phyloP scores from a whole-genome alignment of 2,888 invertebrate genomes.

The Diplolepis rosae region DNA sequence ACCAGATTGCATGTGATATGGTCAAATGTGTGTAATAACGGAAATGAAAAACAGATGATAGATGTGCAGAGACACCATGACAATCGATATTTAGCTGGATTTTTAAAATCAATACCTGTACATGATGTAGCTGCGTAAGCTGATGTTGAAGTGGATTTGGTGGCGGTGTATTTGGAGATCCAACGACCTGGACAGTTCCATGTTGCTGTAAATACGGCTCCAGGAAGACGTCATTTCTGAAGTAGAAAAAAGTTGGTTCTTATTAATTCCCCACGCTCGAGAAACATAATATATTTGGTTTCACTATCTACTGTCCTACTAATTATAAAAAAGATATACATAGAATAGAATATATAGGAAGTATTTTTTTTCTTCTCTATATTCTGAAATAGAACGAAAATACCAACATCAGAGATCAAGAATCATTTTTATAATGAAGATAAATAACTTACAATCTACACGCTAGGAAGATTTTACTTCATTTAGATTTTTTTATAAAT shows the following conservation, averaged over 20 bases:
- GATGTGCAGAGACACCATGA: background rate
- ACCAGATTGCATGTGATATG: constrained; percentile 23
- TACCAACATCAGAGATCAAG: too few relatives aligned
- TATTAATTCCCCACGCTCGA: constrained; percentile 23
- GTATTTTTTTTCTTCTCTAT: too few relatives aligned
- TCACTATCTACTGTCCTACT: background rate
- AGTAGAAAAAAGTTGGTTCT: constrained; percentile 21
- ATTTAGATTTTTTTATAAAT: too few relatives aligned
- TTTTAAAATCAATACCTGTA: constrained; percentile 62
- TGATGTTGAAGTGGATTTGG: constrained; percentile 73
- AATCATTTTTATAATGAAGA: too few relatives aligned
- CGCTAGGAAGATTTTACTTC: too few relatives aligned
- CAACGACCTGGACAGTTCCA: constrained; percentile 69
- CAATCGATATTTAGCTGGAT: background rate
- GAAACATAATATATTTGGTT: background rate
- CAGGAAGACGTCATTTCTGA: constrained; percentile 84
- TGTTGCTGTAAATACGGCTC: constrained; percentile 81
- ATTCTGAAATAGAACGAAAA: too few relatives aligned
- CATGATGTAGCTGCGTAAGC: constrained; percentile 77
- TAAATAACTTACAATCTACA: too few relatives aligned
- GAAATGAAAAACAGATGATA: constrained; percentile 16
- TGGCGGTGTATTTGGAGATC: constrained; percentile 69
- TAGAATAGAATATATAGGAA: background rate
- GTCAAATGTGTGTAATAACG: constrained; percentile 19
- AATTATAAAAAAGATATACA: background rate